Conservation (phyloP, 2,888 invertebrate species). For the Apodemia mormo region DNA sequence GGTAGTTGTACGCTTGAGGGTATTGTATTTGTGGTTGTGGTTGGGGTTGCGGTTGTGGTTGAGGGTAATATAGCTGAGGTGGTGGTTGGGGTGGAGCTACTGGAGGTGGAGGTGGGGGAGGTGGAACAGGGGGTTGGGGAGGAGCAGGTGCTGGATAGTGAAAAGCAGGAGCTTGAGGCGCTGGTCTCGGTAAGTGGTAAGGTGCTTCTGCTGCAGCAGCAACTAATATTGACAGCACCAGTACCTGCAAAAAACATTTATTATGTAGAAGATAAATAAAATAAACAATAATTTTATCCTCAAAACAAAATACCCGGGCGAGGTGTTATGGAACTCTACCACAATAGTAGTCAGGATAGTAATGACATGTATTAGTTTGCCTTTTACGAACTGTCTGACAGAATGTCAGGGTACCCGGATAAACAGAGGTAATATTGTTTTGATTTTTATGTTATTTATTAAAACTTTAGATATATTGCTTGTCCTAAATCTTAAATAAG, state of each 20-base stretch:
- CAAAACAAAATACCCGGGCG: no score
- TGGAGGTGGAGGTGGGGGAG: constrained; percentile 21
- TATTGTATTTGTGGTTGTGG: constrained; percentile 20
- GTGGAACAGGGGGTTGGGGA: not conserved
- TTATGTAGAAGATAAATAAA: no score
- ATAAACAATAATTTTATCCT: no score
- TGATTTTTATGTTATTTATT: no score
- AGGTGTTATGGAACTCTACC: no score
- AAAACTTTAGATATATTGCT: no score
- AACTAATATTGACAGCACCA: constrained; percentile 60
- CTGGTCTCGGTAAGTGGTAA: constrained; percentile 66
- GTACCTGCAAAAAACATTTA: constrained; percentile 53
- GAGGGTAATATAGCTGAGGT: constrained; percentile 22
- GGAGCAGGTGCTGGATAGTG: constrained; percentile 50
- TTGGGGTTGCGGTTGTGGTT: constrained; percentile 26
- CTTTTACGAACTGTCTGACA: no score
- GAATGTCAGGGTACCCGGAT: no score
- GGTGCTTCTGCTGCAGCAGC: constrained; percentile 66
- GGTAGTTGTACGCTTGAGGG: constrained; percentile 22
- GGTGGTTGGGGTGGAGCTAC: constrained; percentile 22
- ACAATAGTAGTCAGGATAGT: no score
- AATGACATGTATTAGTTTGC: no score
- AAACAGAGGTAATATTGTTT: no score
- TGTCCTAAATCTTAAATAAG: no score
- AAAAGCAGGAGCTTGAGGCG: constrained; percentile 51